Evolutionary conservation across 2,113 vertebrate genomes (phyloP).

Genomic region (Erinaceus europaeus): DNA sequence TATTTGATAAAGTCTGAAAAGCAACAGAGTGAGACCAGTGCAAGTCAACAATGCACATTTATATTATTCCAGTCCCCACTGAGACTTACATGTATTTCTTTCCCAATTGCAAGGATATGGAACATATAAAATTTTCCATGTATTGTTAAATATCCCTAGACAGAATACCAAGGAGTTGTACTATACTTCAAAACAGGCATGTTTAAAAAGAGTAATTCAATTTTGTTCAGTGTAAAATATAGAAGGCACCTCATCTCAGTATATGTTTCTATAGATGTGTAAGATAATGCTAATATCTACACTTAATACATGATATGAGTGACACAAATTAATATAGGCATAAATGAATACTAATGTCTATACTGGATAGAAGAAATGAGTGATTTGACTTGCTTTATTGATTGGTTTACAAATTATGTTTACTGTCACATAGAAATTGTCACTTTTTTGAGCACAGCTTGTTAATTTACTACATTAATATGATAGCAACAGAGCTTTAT

Average conservation of each 20-base stretch:
- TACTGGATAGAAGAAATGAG: conserved; percentile 47
- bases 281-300: conserved; percentile 25
- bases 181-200: not conserved
- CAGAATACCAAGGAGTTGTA: not conserved
- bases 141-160: not conserved
- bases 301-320: conserved; percentile 27
- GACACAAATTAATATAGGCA: conserved; percentile 55
- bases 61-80: not conserved
- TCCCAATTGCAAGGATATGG: not conserved
- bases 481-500: conserved; percentile 42
- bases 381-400: conserved; percentile 64
- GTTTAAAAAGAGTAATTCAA: not conserved
- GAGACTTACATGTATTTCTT: not conserved
- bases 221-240: not conserved
- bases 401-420: conserved; percentile 70
- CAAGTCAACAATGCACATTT: not conserved
- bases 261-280: not conserved
- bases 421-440: conserved; percentile 60
- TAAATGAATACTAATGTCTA: conserved; percentile 62
- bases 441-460: conserved; percentile 53
- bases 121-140: not conserved
- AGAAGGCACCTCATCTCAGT: not conserved
- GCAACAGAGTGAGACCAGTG: not conserved
- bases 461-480: conserved; percentile 68
- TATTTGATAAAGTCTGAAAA: not conserved